Evolutionary conservation across 2,888 invertebrate species (phyloP).

Genomic region (Chesias legatella): DNA sequence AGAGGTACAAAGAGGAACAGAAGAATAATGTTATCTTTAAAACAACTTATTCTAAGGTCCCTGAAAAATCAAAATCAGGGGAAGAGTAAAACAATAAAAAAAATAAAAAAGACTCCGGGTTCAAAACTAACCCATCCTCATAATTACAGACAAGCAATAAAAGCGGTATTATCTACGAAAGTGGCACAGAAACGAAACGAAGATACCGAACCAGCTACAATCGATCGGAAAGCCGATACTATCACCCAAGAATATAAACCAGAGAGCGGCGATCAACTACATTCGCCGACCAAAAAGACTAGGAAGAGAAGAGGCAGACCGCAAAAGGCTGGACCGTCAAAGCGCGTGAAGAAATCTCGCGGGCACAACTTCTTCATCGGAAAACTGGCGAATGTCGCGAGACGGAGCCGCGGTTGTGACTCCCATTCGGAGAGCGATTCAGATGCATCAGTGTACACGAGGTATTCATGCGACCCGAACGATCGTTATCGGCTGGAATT

Average conservation of each 20-base stretch:
- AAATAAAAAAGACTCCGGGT: no score
- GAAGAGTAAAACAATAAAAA: no score
- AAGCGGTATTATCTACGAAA: conserved; percentile 1
- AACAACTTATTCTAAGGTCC: no score
- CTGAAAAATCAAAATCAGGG: no score
- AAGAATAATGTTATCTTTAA: no score
- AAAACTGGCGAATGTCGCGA: conserved; percentile 10
- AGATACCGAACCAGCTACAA: background rate
- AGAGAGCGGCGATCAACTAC: conserved; percentile 6
- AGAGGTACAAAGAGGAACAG: no score
- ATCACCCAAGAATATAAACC: conserved; percentile 2
- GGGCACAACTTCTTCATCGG: conserved; percentile 9
- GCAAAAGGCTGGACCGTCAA: conserved; percentile 5
- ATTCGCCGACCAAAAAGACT: background rate
- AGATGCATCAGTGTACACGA: no score
- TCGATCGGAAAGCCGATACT: background rate
- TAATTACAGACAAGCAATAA: conserved; percentile 15
- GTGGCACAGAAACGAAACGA: background rate
- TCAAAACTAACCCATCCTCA: no score
- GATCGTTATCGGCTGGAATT: no score
- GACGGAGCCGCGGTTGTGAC: no score
- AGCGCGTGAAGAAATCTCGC: conserved; percentile 5
- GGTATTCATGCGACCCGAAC: no score
- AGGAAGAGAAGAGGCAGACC: conserved; percentile 12
- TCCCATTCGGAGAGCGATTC: no score